Evolutionary conservation across 2,113 vertebrate genomes (phyloP), one percentile per base, ranked within the genome.

Genomic region (Meleagris gallopavo): DNA sequence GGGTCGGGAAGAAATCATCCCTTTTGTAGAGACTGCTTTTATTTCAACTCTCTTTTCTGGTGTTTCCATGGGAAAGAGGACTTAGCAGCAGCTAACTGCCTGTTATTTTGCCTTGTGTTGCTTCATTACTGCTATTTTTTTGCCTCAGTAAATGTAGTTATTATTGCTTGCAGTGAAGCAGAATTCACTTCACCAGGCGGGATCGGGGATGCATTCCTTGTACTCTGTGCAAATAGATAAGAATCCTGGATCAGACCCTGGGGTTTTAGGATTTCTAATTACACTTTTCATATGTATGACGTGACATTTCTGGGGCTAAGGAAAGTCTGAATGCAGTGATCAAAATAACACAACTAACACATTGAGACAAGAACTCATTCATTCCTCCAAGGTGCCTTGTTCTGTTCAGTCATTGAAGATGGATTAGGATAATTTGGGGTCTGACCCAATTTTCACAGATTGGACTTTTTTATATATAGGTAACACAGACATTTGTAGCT

Each of bases 11-110:
- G 14, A 79, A 78, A 83, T 69, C 11, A 54, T 6, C 55, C 17
- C 25, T 64, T 86, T 62, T 32, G 9, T 15, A n/a, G 27, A 22
- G 57, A 3, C 25, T 52, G 58, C 64, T 80, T 94, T 87, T 67
- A 34, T 62, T 84, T 76, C 78, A 57, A 62, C 57, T 69, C 45
- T 69, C 12, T 75, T 62, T 80, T 36, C 82, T 70, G 32, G 18
- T 84, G 90, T 93, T 82, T 67, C 84, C 75, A 90, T 85, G 90
- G 83, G 88, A 54, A 81, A 83, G 36, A 32, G 54, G 29, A 67
- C 48, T 38, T 34, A 57, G 48, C 60, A 57, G 48, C 60, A 73
- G 55, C 60, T 77, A 38, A 46, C 55, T 38, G 60, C 25, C 54
- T 76, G 55, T 85, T 52, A 73, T 69, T 88, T 50, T 73, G 52